Conservation (phyloP, 2,113 vertebrate genomes). For the Psittacara wagleri region DNA sequence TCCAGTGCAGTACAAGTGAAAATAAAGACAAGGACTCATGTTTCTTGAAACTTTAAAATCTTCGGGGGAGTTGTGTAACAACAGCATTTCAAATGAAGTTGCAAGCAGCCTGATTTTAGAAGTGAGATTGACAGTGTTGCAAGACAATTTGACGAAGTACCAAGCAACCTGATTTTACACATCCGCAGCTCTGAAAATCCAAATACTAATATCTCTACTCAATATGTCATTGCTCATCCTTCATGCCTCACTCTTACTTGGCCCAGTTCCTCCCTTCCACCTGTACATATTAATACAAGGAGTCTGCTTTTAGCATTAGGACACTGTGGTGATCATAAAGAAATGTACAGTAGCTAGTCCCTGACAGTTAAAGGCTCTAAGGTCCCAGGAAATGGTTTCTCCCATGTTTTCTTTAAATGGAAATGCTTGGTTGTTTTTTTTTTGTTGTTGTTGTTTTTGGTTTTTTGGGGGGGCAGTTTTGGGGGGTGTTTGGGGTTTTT, state of each 20-base stretch:
- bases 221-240: neutral
- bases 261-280: neutral
- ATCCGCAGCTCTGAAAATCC: neutral
- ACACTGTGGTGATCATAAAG: neutral
- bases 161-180: neutral
- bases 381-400: neutral
- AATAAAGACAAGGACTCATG: neutral
- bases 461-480: neutral
- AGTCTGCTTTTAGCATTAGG: neutral
- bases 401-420: slow-evolving; percentile 26
- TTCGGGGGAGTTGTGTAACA: neutral
- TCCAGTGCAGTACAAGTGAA: neutral
- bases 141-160: neutral
- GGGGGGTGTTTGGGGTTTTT: fast-evolving
- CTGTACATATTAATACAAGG: neutral
- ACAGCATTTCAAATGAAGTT: neutral
- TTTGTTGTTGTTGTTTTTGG: neutral
- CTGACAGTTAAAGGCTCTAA: neutral
- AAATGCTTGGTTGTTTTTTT: neutral
- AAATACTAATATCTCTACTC: neutral
- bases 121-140: neutral
- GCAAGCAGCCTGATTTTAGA: neutral
- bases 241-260: neutral
- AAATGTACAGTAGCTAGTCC: neutral
- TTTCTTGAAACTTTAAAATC: neutral